These are phyloP conservation scores for Centrocercus urophasianus DNA, from an alignment of 2,113 vertebrate genomes.

Conservation along the genomic window DNA sequence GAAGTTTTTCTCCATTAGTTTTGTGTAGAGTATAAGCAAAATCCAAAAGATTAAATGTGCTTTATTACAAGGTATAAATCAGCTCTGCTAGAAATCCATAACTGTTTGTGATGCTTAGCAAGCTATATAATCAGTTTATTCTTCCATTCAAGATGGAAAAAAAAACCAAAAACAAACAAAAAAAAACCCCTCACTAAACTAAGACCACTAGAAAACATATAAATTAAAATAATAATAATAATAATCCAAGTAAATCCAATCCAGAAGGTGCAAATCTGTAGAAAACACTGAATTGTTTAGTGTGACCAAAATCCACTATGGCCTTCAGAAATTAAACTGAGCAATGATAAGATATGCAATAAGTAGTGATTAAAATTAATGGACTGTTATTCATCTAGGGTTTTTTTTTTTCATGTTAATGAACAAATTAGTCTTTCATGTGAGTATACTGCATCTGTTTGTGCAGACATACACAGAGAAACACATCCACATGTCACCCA, in stretches of 20 bases:
- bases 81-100: not conserved
- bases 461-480: not conserved
- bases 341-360: constrained; percentile 7
- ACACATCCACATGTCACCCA: constrained; percentile 59
- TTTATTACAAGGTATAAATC: not conserved
- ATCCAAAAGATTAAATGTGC: not conserved
- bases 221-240: not conserved
- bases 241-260: not conserved
- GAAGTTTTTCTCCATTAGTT: not conserved
- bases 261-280: not conserved
- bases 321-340: constrained; percentile 5
- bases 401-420: constrained; percentile 41
- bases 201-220: not conserved
- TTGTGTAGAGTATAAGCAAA: not conserved
- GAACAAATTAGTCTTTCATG: constrained; percentile 58
- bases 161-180: not conserved
- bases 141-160: not conserved
- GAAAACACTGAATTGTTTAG: not conserved
- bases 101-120: not conserved
- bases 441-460: constrained; percentile 58
- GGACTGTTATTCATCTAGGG: constrained; percentile 36
- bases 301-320: not conserved
- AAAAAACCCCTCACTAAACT: not conserved
- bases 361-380: constrained; percentile 64
- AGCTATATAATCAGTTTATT: not conserved